Conservation (phyloP, 2,797 vertebrate species). For the Ara ararauna region DNA sequence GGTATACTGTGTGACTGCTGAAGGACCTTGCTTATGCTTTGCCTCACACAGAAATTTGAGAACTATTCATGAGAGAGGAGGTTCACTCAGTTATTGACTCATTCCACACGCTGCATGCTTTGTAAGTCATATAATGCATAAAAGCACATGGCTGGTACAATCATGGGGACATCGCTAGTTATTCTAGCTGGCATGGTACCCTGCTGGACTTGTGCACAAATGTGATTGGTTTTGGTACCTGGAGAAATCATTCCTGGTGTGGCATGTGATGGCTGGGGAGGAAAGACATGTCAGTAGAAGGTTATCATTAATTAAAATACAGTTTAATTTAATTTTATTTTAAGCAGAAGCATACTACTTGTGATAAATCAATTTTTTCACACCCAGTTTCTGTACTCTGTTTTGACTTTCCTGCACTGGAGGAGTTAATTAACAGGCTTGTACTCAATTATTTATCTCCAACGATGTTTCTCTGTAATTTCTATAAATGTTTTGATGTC, state of each 20-base stretch:
- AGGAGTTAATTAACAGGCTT: slow-evolving; percentile 18
- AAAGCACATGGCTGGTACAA: neutral
- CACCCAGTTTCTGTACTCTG: neutral
- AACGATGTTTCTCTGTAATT: slow-evolving; percentile 4
- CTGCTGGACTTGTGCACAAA: slow-evolving; percentile 6
- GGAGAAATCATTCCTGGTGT: neutral
- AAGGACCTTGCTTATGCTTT: neutral
- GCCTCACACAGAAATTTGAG: neutral
- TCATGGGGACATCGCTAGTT: neutral
- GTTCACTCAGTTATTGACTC: neutral
- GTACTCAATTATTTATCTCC: neutral
- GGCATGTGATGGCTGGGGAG: neutral
- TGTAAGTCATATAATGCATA: neutral
- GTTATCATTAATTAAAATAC: neutral
- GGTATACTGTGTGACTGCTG: neutral
- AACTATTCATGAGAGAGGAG: neutral
- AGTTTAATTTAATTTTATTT: neutral
- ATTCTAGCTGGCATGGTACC: neutral
- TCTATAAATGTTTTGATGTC: slow-evolving; percentile 23
- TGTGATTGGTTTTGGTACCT: neutral
- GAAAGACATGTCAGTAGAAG: neutral
- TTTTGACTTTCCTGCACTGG: neutral
- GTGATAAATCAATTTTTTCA: neutral
- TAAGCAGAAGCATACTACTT: neutral
- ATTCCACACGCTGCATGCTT: neutral